Evolutionary conservation across 2,113 vertebrate species (phyloP).

Genomic region (Cyanoramphus novaezelandiae): DNA sequence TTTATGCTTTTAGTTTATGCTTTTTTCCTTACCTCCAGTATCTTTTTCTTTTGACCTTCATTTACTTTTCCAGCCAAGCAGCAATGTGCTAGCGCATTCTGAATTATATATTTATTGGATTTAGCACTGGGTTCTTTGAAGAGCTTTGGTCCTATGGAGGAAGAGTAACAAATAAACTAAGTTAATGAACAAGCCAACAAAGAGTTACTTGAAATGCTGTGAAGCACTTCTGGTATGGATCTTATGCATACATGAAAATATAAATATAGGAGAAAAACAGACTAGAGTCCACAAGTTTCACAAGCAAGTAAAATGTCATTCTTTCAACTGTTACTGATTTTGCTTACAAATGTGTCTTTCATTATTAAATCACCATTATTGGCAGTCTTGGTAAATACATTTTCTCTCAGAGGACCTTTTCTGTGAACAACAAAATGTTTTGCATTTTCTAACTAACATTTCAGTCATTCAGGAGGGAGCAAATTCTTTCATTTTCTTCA

Average conservation of each 20-base stretch:
- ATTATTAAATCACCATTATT: not conserved
- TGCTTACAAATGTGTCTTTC: not conserved
- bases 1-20: not conserved
- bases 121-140: conserved; percentile 99
- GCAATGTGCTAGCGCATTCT: conserved; percentile 95
- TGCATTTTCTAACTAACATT: not conserved
- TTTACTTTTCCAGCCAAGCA: conserved; percentile 98
- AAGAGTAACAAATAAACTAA: not conserved
- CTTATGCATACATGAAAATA: not conserved
- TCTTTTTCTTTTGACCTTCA: conserved; percentile 97
- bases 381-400: not conserved
- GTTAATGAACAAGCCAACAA: not conserved
- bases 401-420: not conserved
- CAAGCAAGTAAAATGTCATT: not conserved
- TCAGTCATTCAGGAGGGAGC: not conserved
- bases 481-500: not conserved
- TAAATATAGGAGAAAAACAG: not conserved
- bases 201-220: not conserved
- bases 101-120: conserved; percentile 98
- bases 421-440: not conserved
- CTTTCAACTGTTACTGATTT: not conserved
- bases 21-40: conserved; percentile 88
- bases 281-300: not conserved
- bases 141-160: conserved; percentile 88
- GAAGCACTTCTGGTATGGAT: not conserved